Percentiles rank a stretch among this genome's conserved stretches.
Conservation (phyloP, 1,140 invertebrate genomes). For the Drosophila elegans region DNA sequence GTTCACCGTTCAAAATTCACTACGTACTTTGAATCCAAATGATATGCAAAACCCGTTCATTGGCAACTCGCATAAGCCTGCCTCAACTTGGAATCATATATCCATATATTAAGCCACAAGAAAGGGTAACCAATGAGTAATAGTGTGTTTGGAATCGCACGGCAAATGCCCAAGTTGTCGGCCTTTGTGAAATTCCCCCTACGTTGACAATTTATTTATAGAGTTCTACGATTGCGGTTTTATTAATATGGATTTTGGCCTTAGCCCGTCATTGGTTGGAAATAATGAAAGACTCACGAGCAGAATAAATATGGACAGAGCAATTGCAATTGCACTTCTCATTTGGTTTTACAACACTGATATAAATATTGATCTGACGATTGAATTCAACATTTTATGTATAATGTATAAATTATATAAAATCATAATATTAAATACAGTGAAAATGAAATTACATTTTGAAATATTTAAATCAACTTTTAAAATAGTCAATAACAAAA, state of each 20-base stretch:
- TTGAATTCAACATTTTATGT: too few species aligned
- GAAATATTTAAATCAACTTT: too few species aligned
- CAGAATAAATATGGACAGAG: conserved; percentile 26
- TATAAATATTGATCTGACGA: too few species aligned
- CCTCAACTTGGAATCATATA: conserved; percentile 34
- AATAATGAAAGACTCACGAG: conserved; percentile 43
- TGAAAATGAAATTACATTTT: too few species aligned
- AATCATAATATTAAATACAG: too few species aligned
- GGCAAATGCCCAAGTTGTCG: neutral
- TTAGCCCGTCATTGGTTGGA: conserved; percentile 18
- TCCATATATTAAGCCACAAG: conserved; percentile 1
- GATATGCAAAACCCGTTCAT: conserved; percentile 23
- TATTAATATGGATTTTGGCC: conserved; percentile 38
- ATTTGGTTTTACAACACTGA: conserved; percentile 2
- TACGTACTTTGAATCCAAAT: conserved; percentile 14
- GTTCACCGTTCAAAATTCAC: neutral
- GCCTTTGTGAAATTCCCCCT: conserved; percentile 23
- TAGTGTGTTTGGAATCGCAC: neutral
- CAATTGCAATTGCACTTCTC: conserved; percentile 22
- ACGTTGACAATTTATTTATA: conserved; percentile 35
- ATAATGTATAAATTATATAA: too few species aligned
- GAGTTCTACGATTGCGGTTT: conserved; percentile 11
- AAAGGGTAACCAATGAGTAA: conserved; percentile 31
- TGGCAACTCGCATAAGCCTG: conserved; percentile 32
- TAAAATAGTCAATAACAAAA: too few species aligned